Base-by-base conservation (phyloP, 2,797 vertebrate genomes). In the Novumbra hubbsi region DNA sequence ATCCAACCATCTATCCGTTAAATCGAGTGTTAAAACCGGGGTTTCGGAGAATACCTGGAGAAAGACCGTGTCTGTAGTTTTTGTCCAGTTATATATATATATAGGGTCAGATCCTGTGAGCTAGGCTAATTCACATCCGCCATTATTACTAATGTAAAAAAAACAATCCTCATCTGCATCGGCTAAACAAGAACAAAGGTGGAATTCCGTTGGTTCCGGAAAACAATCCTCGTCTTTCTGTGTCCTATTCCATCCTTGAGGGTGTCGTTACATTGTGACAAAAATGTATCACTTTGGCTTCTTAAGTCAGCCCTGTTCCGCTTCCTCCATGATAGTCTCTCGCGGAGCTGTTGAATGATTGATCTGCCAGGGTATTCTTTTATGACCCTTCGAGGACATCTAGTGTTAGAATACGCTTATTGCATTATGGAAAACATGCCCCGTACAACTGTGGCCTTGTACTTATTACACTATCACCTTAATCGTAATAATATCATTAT, bases 311-410 rank as follows among this genome's bases (percentile, higher is more conserved):
- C 92, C 93, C 89, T 92, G 93, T 93, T 94, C 94, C 92, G 91
- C 93, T 94, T 93, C 95, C 94, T 95, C 95, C 95, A 95, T 95
- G 94, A 94, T 94, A 90, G 94, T 94, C 94, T 91, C 92, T 82
- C 81, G 86, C 92, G 87, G 94, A 93, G 94, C 94, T 90, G 94
- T 91, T 93, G 95, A 95, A 95, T 94, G 95, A 95, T 95, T 94
- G 95, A 96, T 95, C 93, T 93, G 94, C 92, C 91, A 88, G 89
- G 83, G 89, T 77, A 75, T 81, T 77, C 68, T 84, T 86, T 76
- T 71, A 17, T 48, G 90, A 69, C 88, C 84, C 92, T 88, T 85
- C 92, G 94, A 92, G 91, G 95, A 94, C 96, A 94, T 86, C 96
- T 95, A 81, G 90, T 78, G 97, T 84, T 73, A 60, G 81, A 84